Percentiles rank a stretch among this genome's conserved stretches.
Evolutionary conservation across 2,797 vertebrate genomes (phyloP).

Genomic region (Aratinga solstitialis): DNA sequence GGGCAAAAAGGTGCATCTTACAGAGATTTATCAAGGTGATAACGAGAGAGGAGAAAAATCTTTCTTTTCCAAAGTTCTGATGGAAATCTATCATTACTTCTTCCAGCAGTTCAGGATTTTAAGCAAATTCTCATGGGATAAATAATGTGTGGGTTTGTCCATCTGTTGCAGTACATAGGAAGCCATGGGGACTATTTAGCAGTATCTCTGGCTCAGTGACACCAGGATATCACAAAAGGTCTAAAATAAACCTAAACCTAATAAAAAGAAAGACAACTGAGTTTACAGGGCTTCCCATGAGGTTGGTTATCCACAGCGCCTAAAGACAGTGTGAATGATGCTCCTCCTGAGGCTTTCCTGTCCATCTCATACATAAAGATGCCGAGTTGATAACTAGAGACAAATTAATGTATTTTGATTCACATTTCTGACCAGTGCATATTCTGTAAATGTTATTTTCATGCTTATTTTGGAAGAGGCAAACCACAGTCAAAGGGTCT

Average conservation of each 20-base stretch:
- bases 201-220: background rate
- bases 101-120: background rate
- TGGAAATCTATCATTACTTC: background rate
- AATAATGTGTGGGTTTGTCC: background rate
- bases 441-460: background rate
- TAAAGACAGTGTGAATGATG: background rate
- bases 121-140: background rate
- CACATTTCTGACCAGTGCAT: background rate
- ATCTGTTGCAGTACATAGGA: background rate
- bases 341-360: background rate
- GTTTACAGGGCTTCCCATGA: background rate
- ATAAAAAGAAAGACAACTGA: background rate
- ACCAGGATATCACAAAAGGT: background rate
- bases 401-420: background rate
- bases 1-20: background rate
- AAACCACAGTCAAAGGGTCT: background rate
- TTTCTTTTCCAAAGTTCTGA: background rate
- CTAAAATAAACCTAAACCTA: background rate
- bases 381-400: background rate
- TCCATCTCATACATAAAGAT: background rate
- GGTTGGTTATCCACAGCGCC: background rate
- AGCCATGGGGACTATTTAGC: background rate
- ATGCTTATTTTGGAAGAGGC: background rate
- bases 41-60: background rate
- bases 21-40: slow-evolving; percentile 20